Evolutionary conservation across 1,140 invertebrate genomes (phyloP), one percentile per base, ranked within the genome.

Genomic region (Macrotrachela quadricornifera): DNA sequence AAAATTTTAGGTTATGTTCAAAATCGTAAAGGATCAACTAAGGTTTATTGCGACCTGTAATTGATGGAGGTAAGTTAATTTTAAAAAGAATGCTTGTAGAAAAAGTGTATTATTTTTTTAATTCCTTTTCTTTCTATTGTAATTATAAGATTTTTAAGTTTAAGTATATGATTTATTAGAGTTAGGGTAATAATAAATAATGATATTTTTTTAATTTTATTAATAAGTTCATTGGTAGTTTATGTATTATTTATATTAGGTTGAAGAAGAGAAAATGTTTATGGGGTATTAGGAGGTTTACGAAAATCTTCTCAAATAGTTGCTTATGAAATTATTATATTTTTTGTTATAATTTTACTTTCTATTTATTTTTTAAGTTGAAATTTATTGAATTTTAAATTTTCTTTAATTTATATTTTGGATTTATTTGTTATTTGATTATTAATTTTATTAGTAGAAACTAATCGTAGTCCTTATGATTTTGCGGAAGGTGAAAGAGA

Each of bases 401-500:
- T 50, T 52, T 47, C 62, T 54, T 59, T 64, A 66, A 57, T 70
- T 47, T 72, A 64, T 64, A 75, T 74, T 69, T 57, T 73, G 59
- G 63, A 72, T 64, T 63, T 76, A 63, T 61, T 59, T 57, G 66
- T 76, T 58, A 66, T 74, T 60, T 75, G 74, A 61, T 69, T 78
- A 59, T 63, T 70, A 59, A 76, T 74, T 57, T 71, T 67, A 58
- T 71, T 80, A 65, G 77, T 76, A 48, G 78, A 81, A 66, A 77
- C 75, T 60, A 80, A 80, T 75, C 79, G 78, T 0, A 75, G 76
- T 61, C 78, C 78, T 56, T 80, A 80, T 79, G 79, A 81, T 79
- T 80, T 81, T 74, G 73, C 76, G 60, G 78, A 81, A 61, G 76
- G 77, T 0, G 78, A 81, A 63, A 78, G 75, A 46, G 78, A 81